A percentile compares a stretch with the other conserved stretches of the same genome.
Conservation (phyloP, 2,113 vertebrate genomes). For the Cyanistes caeruleus region DNA sequence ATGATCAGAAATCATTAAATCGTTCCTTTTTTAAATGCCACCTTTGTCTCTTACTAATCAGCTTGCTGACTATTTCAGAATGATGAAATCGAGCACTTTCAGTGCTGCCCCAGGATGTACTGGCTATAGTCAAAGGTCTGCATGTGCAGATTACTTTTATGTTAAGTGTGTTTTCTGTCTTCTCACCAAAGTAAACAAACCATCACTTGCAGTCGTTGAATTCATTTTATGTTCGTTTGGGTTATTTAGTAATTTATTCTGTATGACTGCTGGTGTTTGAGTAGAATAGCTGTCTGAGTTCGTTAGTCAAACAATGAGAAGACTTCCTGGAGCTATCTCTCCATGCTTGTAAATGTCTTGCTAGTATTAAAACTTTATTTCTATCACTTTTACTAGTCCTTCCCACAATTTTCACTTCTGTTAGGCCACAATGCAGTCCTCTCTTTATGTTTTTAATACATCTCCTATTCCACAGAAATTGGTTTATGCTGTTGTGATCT, state of each 20-base stretch:
- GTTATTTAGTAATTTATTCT: constrained; percentile 18
- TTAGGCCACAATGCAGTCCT: not conserved
- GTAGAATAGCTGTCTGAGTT: not conserved
- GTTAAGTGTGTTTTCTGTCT: not conserved
- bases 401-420: not conserved
- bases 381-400: not conserved
- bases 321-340: not conserved
- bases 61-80: not conserved
- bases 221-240: not conserved
- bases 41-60: not conserved
- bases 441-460: not conserved
- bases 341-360: not conserved
- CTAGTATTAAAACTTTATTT: not conserved
- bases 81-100: not conserved
- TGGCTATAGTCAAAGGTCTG: not conserved
- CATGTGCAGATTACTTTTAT: not conserved
- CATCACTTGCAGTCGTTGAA: not conserved
- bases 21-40: not conserved
- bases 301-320: not conserved
- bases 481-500: not conserved
- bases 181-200: not conserved
- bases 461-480: not conserved
- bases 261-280: constrained; percentile 11
- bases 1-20: not conserved
- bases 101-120: not conserved